Evolutionary conservation across 2,797 vertebrate species (phyloP).

Genomic region (Cuculus canorus): DNA sequence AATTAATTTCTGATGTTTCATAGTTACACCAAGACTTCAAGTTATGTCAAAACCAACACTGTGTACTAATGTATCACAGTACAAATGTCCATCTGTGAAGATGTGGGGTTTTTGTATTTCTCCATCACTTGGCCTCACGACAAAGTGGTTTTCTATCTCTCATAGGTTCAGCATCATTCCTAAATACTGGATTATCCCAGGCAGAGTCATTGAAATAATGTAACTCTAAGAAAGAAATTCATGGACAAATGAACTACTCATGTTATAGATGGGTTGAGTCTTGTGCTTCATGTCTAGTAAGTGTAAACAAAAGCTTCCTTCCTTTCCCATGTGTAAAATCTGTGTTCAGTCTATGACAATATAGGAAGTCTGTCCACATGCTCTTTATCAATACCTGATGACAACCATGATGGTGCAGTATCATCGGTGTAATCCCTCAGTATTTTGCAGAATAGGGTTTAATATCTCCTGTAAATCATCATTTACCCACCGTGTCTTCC

Average conservation of each 20-base stretch:
- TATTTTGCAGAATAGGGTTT: not conserved
- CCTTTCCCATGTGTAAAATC: not conserved
- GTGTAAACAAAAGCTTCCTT: not conserved
- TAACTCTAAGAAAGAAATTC: not conserved
- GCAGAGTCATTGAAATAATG: slow-evolving; percentile 8
- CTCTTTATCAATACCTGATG: not conserved
- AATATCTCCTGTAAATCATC: not conserved
- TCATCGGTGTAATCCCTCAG: not conserved
- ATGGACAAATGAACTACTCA: not conserved
- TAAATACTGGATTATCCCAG: not conserved
- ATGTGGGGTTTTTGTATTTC: not conserved
- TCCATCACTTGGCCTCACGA: not conserved
- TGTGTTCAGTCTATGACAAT: not conserved
- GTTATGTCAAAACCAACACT: not conserved
- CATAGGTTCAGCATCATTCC: slow-evolving; percentile 15
- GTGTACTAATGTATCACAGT: not conserved
- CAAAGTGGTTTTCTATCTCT: not conserved
- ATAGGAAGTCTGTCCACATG: not conserved
- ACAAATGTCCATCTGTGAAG: not conserved
- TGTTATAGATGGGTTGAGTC: not conserved
- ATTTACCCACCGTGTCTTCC: not conserved
- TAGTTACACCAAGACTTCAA: not conserved
- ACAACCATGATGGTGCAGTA: not conserved
- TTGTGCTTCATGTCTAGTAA: not conserved
- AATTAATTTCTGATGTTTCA: not conserved